These are phyloP conservation scores for Drosophila paramelanica DNA, from an alignment of 2,888 invertebrate species.

Conservation along the genomic window DNA sequence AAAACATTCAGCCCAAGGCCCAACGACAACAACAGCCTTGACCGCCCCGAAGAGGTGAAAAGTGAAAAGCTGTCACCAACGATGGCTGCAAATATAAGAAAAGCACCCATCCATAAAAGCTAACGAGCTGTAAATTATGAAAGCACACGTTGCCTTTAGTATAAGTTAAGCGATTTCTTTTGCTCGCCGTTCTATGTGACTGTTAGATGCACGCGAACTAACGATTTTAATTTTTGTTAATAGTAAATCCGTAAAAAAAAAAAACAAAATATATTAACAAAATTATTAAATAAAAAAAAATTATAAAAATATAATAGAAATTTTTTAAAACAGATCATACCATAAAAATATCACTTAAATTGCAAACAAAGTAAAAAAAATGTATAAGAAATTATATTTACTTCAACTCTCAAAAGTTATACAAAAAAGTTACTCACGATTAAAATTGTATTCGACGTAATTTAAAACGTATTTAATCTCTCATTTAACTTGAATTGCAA, in stretches of 20 bases:
- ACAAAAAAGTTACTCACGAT: no score
- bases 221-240: slow-evolving; percentile 21
- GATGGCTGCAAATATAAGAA: slow-evolving; percentile 53
- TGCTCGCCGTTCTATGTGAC: slow-evolving; percentile 21
- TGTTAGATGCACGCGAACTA: slow-evolving; percentile 13
- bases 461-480: not conserved
- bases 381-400: no score
- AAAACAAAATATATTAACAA: not conserved
- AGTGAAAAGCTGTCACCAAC: slow-evolving; percentile 73
- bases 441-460: not conserved
- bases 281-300: not conserved
- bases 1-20: not conserved
- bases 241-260: not conserved
- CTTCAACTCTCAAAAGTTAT: no score
- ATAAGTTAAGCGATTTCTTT: slow-evolving; percentile 28
- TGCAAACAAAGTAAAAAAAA: no score
- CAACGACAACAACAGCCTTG: slow-evolving; percentile 54
- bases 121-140: slow-evolving; percentile 79
- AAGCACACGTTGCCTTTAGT: slow-evolving; percentile 32
- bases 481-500: slow-evolving; percentile 13
- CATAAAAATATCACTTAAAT: no score
- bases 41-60: slow-evolving; percentile 65
- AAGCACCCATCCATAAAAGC: slow-evolving; percentile 70
- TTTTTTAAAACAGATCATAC: no score
- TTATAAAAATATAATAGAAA: no score